Evolutionary conservation across 2,888 invertebrate genomes (phyloP).

Genomic region (Ormyrus thymus): DNA sequence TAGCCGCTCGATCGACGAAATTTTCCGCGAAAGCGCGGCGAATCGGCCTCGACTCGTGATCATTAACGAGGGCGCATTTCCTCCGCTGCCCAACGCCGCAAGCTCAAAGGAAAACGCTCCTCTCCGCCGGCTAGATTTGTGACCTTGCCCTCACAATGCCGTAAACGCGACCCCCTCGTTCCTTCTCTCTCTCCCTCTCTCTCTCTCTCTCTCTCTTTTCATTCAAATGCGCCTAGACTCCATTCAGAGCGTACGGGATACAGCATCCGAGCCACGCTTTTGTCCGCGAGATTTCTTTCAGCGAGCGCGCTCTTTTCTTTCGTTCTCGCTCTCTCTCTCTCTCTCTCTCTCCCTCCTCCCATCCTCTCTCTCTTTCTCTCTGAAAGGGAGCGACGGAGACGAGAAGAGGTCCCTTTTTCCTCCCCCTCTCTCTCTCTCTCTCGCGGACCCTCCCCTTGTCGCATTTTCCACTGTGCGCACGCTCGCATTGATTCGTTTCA

Average conservation of each 20-base stretch:
- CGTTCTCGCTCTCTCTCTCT: conserved; percentile 55
- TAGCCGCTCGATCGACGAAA: not conserved
- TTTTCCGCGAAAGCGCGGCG: conserved; percentile 33
- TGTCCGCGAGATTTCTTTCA: conserved; percentile 67
- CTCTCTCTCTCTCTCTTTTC: conserved; percentile 58
- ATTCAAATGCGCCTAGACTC: conserved; percentile 72
- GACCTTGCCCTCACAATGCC: conserved; percentile 73
- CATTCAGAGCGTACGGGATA: conserved; percentile 66
- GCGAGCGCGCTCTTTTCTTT: conserved; percentile 54
- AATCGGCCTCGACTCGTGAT: conserved; percentile 19
- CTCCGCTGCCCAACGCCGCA: conserved; percentile 27
- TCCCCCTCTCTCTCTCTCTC: conserved; percentile 56
- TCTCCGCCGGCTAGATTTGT: conserved; percentile 70
- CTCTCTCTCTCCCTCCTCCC: conserved; percentile 49
- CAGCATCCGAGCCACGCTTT: conserved; percentile 62
- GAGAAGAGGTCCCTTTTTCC: conserved; percentile 52
- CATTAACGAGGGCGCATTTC: conserved; percentile 48
- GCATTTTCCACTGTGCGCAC: conserved; percentile 46
- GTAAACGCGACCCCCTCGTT: conserved; percentile 58
- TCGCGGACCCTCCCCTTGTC: conserved; percentile 47
- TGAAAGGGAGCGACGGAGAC: conserved; percentile 47
- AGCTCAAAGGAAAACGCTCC: conserved; percentile 64
- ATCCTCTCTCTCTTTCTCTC: not conserved
- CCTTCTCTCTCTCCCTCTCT: conserved; percentile 60
- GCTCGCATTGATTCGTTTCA: conserved; percentile 47